phyloP scores from a whole-genome alignment of 1,140 invertebrate genomes.

The Atta texana region DNA sequence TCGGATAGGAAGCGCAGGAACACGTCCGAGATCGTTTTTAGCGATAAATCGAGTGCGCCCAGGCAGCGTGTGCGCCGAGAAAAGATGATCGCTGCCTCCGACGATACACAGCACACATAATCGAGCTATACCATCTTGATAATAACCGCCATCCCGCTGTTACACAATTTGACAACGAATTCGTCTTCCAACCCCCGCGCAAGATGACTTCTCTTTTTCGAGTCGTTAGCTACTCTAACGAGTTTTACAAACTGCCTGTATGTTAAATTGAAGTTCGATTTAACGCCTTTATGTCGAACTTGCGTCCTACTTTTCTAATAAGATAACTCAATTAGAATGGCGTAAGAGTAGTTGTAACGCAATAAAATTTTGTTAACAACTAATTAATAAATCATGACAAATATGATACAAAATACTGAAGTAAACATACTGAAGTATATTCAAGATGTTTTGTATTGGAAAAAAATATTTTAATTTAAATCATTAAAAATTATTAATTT shows the following conservation, averaged over 20 bases:
- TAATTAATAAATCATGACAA: background rate
- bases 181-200: constrained; percentile 67
- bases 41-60: constrained; percentile 71
- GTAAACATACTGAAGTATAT: background rate
- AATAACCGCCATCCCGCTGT: constrained; percentile 78
- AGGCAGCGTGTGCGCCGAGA: constrained; percentile 47
- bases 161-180: constrained; percentile 81
- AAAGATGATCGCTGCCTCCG: constrained; percentile 64
- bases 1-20: constrained; percentile 60
- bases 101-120: constrained; percentile 48
- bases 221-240: constrained; percentile 51
- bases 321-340: background rate
- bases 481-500: constrained; percentile 5
- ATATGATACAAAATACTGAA: background rate
- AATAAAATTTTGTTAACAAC: background rate
- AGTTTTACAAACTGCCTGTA: constrained; percentile 26
- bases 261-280: constrained; percentile 39
- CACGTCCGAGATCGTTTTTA: constrained; percentile 61
- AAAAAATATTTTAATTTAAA: background rate
- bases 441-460: background rate
- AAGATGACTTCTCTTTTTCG: constrained; percentile 18
- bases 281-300: constrained; percentile 12
- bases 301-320: background rate
- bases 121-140: constrained; percentile 77
- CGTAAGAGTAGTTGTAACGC: background rate